Base-by-base conservation (phyloP, 2,888 invertebrate genomes). In the Melikaiella ostensackeni region DNA sequence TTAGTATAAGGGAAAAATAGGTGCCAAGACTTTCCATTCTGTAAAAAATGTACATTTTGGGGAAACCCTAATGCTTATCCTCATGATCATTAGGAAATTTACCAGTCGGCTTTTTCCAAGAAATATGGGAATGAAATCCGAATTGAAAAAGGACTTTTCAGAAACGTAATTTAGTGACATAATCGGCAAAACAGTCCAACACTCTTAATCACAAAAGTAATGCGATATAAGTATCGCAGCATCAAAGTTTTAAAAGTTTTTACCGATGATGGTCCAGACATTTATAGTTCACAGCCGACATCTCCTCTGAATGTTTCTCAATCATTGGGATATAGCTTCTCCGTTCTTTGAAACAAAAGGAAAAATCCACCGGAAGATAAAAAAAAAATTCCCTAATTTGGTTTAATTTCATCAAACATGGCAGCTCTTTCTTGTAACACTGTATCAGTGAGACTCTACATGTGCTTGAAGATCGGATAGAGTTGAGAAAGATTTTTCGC, bases 391-490 rank as follows among this genome's bases (percentile, higher is more conserved):
- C 7, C 38, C 24, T 33, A 73, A 59, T 24, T 19, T 61, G 24
- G 24, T 24, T 42, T 38, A 21, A 27, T 16, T 75, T 16, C 24
- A 19, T 61, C 2, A 24, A 61, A 21, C 27, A 13, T 11, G 16
- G 24, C 24, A 62, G 27, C 42, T 35, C 24, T 33, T 13, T n/a
- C 57, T 24, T 42, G 62, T 30, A 8, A 19, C 46, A 55, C 75
- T 74, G 74, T 76, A 84, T 89, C 85, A 89, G 79, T 91, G 91
- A n/a, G 86, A 88, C 1, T 88, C 86, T 8, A 91, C 91, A 59
- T 91, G 91, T 35, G 84, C 81, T 70, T 90, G 91, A 5, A 91
- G 77, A 16, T 91, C 88, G 61, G 85, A 86, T 7, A 91, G 81
- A 13, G 86, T 89, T 0, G 86, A 75, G 35, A 91, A 91, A 0